Evolutionary conservation across 2,797 vertebrate species (phyloP).

Genomic region (Artibeus jamaicensis): DNA sequence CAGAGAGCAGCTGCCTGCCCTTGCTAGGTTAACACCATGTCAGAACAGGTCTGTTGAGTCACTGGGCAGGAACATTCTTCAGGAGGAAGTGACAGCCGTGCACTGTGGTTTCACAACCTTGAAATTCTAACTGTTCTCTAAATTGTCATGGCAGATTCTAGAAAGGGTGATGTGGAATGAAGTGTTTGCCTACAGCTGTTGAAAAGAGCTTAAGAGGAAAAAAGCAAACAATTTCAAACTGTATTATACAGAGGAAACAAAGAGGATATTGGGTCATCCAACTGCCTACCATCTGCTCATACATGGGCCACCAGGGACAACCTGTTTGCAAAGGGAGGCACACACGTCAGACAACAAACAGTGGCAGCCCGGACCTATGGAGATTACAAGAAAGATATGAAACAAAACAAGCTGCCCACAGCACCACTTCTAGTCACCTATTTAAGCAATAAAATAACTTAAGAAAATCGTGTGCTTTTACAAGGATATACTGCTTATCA

Average conservation of each 20-base stretch:
- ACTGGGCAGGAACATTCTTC: background rate
- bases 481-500: rapidly evolving
- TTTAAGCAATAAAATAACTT: background rate
- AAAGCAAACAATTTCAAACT: background rate
- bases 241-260: background rate
- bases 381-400: background rate
- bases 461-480: background rate
- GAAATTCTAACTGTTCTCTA: constrained; percentile 68
- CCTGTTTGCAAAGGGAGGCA: constrained; percentile 59
- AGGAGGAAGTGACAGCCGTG: constrained; percentile 54
- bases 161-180: constrained; percentile 40
- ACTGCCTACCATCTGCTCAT: constrained; percentile 69
- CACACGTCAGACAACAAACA: constrained; percentile 54
- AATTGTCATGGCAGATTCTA: constrained; percentile 66
- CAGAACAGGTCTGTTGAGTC: constrained; percentile 66
- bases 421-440: background rate
- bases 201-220: constrained; percentile 22
- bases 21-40: constrained; percentile 53
- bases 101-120: constrained; percentile 60
- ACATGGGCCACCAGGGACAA: constrained; percentile 45
- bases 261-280: background rate
- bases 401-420: constrained; percentile 38
- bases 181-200: constrained; percentile 40
- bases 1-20: constrained; percentile 39
- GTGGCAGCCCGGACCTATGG: background rate